phyloP scores from a whole-genome alignment of 2,113 vertebrate genomes.

The Paralichthys olivaceus region DNA sequence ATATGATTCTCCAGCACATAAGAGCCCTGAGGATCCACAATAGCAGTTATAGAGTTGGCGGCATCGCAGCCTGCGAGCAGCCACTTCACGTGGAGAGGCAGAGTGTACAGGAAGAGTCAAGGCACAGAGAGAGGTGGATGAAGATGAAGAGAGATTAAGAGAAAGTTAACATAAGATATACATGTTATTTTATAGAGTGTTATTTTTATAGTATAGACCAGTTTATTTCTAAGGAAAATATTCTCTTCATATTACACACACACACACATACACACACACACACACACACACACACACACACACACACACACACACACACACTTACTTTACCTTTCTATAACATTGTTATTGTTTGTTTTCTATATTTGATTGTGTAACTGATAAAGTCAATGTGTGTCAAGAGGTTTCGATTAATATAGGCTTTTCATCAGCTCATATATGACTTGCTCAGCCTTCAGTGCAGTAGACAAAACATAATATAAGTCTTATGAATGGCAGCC shows the following conservation, averaged over 20 bases:
- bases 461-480: conserved; percentile 53
- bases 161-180: neutral
- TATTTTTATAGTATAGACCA: neutral
- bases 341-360: no score
- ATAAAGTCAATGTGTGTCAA: neutral
- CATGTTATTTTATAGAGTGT: neutral
- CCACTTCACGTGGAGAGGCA: conserved; percentile 73
- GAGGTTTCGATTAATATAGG: conserved; percentile 26
- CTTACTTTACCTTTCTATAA: neutral
- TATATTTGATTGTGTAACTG: no score
- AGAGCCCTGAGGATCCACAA: conserved; percentile 59
- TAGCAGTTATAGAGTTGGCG: conserved; percentile 60
- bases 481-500: conserved; percentile 1
- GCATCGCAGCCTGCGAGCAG: conserved; percentile 52
- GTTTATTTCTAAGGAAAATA: neutral
- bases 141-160: neutral
- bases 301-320: neutral
- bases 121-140: conserved; percentile 35
- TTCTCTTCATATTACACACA: neutral
- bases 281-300: neutral
- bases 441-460: conserved; percentile 4
- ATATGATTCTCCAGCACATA: conserved; percentile 66
- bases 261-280: no score
- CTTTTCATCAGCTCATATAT: conserved; percentile 20
- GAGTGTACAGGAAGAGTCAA: conserved; percentile 44